A percentile compares a stretch with the other conserved stretches of the same genome.
These are phyloP conservation scores for Anser brachyrhynchus DNA, from an alignment of 2,113 vertebrate species.

Conservation along the genomic window DNA sequence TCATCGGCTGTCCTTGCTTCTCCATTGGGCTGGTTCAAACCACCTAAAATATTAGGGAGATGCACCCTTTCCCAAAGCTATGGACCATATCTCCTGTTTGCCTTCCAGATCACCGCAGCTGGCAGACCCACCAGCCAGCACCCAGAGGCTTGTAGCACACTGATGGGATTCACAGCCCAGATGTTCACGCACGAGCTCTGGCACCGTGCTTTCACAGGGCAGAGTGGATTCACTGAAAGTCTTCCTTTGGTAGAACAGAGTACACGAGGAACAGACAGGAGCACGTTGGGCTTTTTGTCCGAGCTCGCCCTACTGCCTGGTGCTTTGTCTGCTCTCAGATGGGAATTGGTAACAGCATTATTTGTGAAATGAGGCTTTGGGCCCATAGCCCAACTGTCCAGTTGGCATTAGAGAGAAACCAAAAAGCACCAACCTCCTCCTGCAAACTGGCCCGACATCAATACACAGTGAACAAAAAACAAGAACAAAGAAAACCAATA, in stretches of 20 bases:
- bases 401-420: background rate
- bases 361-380: background rate
- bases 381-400: background rate
- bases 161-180: background rate
- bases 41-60: background rate
- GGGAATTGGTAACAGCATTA: background rate
- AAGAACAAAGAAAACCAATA: background rate
- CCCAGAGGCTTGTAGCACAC: background rate
- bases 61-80: background rate
- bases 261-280: background rate
- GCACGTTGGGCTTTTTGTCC: background rate
- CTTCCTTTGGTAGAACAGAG: background rate
- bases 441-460: background rate
- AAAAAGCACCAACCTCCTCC: background rate
- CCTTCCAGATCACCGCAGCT: background rate
- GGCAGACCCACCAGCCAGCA: background rate
- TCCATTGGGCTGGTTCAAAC: background rate
- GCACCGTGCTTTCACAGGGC: background rate
- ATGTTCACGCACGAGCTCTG: background rate
- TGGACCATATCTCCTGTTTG: background rate
- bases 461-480: background rate
- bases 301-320: background rate
- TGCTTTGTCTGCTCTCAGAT: background rate
- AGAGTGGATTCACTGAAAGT: rapidly evolving
- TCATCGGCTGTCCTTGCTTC: background rate